Evolutionary conservation across 2,797 vertebrate genomes (phyloP).

Genomic region (Monodelphis domestica): DNA sequence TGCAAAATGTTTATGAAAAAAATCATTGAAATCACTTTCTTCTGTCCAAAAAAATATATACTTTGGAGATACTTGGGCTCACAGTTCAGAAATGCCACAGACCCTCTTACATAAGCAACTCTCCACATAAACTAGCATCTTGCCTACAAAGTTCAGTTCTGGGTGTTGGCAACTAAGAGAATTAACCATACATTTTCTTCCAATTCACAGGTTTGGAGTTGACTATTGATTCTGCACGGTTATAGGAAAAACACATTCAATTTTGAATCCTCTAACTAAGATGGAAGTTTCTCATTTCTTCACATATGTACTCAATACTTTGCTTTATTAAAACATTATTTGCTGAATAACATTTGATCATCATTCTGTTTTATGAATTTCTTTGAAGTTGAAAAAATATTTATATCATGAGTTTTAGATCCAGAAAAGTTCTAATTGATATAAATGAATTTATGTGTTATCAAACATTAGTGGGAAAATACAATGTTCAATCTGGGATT

Average conservation of each 20-base stretch:
- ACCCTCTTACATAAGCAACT: not conserved
- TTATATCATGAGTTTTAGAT: conserved; percentile 64
- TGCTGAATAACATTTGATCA: not conserved
- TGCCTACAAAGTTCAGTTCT: not conserved
- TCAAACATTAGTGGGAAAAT: conserved; percentile 44
- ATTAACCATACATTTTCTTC: not conserved
- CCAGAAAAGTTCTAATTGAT: conserved; percentile 37
- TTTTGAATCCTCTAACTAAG: conserved; percentile 55
- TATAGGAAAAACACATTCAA: conserved; percentile 27
- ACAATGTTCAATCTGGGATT: conserved; percentile 38
- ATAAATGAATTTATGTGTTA: conserved; percentile 52
- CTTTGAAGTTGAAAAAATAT: conserved; percentile 66
- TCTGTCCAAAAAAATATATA: not conserved
- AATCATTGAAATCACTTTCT: conserved; percentile 20
- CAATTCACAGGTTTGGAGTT: conserved; percentile 28
- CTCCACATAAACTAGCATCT: conserved; percentile 1
- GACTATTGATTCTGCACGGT: not conserved
- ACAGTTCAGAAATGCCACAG: not conserved
- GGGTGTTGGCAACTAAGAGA: not conserved
- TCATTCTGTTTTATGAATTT: conserved; percentile 63
- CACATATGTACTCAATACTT: conserved; percentile 42
- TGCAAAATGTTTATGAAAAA: conserved; percentile 50
- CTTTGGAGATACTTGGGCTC: not conserved
- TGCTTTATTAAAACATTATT: conserved; percentile 44
- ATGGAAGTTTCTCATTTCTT: conserved; percentile 55